These are phyloP conservation scores for Drosophila lacertosa DNA, from an alignment of 1,140 invertebrate species.

Conservation along the genomic window DNA sequence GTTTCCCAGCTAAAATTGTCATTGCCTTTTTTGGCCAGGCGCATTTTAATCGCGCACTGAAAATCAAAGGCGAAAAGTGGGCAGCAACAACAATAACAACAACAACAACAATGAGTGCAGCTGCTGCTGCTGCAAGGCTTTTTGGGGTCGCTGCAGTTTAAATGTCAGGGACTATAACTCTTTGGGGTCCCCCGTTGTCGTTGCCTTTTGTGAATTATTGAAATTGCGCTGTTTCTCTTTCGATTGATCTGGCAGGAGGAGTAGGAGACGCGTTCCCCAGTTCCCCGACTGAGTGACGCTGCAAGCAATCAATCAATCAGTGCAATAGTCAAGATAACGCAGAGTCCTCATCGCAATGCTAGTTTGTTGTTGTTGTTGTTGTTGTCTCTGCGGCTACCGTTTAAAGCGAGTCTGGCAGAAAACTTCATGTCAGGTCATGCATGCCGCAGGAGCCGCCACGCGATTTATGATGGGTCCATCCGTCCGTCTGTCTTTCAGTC, in stretches of 20 bases:
- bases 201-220: slow-evolving; percentile 81
- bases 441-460: slow-evolving; percentile 4
- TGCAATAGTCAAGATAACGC: slow-evolving; percentile 58
- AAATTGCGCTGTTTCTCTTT: slow-evolving; percentile 69
- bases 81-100: slow-evolving; percentile 21
- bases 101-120: slow-evolving; percentile 10
- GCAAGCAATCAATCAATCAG: slow-evolving; percentile 74
- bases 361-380: no score
- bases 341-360: not conserved
- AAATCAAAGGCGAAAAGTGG: slow-evolving; percentile 56
- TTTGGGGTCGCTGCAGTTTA: slow-evolving; percentile 60
- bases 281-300: slow-evolving; percentile 40
- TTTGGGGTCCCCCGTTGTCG: slow-evolving; percentile 32
- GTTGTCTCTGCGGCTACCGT: slow-evolving; percentile 32
- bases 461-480: slow-evolving; percentile 19
- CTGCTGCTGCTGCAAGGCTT: slow-evolving; percentile 16
- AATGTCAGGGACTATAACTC: slow-evolving; percentile 61
- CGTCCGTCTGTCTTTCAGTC: not conserved
- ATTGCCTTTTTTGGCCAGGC: slow-evolving; percentile 65
- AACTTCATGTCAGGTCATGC: slow-evolving; percentile 15
- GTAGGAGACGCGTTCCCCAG: slow-evolving; percentile 27
- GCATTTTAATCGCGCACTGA: slow-evolving; percentile 52
- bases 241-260: slow-evolving; percentile 56
- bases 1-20: slow-evolving; percentile 55
- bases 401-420: slow-evolving; percentile 8